These are phyloP conservation scores for Tubulanus polymorphus DNA, from an alignment of 2,888 invertebrate genomes.

Conservation along the genomic window DNA sequence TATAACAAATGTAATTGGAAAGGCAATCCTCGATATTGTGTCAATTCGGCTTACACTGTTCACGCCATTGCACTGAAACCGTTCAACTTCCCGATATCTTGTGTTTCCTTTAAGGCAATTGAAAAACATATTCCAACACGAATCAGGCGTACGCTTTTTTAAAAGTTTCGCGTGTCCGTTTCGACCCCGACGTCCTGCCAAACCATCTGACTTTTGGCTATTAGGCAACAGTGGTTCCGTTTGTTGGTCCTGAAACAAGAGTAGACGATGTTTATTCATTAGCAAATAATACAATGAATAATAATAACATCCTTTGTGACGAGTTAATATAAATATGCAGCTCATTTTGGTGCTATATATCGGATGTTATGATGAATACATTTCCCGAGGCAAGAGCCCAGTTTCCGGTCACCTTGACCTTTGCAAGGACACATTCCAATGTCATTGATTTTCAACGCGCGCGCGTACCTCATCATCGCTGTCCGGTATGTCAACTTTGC, in stretches of 20 bases:
- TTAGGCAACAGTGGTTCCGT: too few relatives aligned
- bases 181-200: neutral
- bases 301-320: too few relatives aligned
- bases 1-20: conserved; percentile 80
- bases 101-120: conserved; percentile 10
- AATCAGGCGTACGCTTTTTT: too few relatives aligned
- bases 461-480: neutral
- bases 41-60: conserved; percentile 80
- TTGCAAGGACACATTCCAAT: neutral
- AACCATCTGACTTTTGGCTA: neutral
- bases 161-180: too few relatives aligned
- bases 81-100: neutral
- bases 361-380: too few relatives aligned
- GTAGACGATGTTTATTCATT: too few relatives aligned
- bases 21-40: conserved; percentile 71
- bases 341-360: too few relatives aligned
- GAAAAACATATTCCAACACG: conserved; percentile 9
- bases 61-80: conserved; percentile 15
- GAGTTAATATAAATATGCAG: too few relatives aligned
- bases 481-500: conserved; percentile 18
- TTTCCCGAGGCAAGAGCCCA: too few relatives aligned
- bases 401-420: too few relatives aligned
- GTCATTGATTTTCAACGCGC: neutral
- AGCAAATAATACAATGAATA: too few relatives aligned
- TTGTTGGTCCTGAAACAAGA: too few relatives aligned